These are phyloP conservation scores for Nymphalis urticae DNA, from an alignment of 2,888 invertebrate genomes.

Conservation along the genomic window DNA sequence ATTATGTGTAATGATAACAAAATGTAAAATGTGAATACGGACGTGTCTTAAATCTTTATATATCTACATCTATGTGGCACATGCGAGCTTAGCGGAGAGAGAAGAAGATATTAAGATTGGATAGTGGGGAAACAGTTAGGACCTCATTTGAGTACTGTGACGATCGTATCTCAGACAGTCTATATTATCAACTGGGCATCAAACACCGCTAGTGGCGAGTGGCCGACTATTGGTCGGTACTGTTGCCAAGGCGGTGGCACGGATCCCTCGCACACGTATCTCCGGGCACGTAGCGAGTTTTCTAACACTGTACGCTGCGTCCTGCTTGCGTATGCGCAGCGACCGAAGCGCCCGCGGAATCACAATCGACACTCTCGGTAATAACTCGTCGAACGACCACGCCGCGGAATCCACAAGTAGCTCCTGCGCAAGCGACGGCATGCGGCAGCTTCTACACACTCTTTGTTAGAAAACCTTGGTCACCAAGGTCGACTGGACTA, in stretches of 20 bases:
- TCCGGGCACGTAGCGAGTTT: constrained; percentile 42
- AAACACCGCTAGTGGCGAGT: constrained; percentile 4
- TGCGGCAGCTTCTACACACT: constrained; percentile 21
- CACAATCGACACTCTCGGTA: constrained; percentile 59
- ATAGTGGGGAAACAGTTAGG: constrained; percentile 24
- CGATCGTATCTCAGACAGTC: constrained; percentile 7
- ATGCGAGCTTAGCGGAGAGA: constrained; percentile 1
- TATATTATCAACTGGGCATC: constrained; percentile 9
- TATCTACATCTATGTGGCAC: constrained; percentile 5
- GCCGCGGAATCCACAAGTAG: constrained; percentile 55
- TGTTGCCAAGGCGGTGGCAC: constrained; percentile 25
- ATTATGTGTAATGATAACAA: too few species aligned
- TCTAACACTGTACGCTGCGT: constrained; percentile 33
- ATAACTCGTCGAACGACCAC: constrained; percentile 58
- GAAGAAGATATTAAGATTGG: constrained; percentile 11
- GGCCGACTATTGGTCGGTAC: constrained; percentile 18
- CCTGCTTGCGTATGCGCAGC: constrained; percentile 45
- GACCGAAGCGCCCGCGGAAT: constrained; percentile 54
- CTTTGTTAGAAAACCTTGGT: constrained; percentile 36
- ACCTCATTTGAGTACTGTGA: constrained; percentile 27
- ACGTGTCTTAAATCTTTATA: constrained; percentile 1
- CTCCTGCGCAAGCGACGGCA: constrained; percentile 24
- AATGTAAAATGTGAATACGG: neutral
- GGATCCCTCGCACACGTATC: constrained; percentile 30
- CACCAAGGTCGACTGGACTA: constrained; percentile 26